Base-by-base conservation (phyloP, 1,140 invertebrate genomes). In the Lepidostoma basale region DNA sequence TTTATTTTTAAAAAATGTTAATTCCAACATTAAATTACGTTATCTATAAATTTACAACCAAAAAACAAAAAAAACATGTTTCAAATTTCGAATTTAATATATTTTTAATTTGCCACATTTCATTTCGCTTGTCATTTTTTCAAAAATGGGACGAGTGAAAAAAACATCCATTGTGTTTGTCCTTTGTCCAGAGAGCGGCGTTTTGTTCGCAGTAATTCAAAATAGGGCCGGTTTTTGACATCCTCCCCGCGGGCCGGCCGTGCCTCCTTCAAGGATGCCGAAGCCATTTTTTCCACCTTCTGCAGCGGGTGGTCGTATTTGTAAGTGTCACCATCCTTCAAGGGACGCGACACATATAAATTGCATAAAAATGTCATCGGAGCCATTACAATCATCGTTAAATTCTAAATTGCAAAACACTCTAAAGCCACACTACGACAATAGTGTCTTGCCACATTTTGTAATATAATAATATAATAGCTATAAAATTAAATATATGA, bases 361-460 rank as follows among this genome's bases (percentile, higher is more conserved):
- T 71, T 71, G 64, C 69, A 64, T 71, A 71, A 71, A 71, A 71
- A 71, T 71, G 69, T 71, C 69, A 71, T 47, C 69, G 69, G 25
- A 22, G 18, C 20, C 42, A 71, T 71, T 67, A 71, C 30, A 54
- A 54, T 65, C 26, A 54, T 23, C 52, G 40, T 67, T n/a, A 47
- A 59, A 67, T 63, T 39, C 12, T 18, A 62, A 60, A 60, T 67
- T 67, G 65, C 54, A 26, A 67, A 62, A 62, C 40, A 62, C 20
- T 20, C 1, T n/a, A 0, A 20, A 39, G n/a, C 23, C 42, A 39
- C 1, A 59, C 0, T 39, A 12, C 56, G 23, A 14, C 12, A n/a
- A n/a, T 10, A 20, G 18, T 39, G 12, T 59, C 2, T 30, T 54
- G 49, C 25, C 49, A 54, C n/a, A 28, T 36, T 36, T 36, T 36